Evolutionary conservation across 64 coral and sea anemone species (phyloP), one percentile per base, ranked within the genome.

Genomic region (Anthopleura sola): DNA sequence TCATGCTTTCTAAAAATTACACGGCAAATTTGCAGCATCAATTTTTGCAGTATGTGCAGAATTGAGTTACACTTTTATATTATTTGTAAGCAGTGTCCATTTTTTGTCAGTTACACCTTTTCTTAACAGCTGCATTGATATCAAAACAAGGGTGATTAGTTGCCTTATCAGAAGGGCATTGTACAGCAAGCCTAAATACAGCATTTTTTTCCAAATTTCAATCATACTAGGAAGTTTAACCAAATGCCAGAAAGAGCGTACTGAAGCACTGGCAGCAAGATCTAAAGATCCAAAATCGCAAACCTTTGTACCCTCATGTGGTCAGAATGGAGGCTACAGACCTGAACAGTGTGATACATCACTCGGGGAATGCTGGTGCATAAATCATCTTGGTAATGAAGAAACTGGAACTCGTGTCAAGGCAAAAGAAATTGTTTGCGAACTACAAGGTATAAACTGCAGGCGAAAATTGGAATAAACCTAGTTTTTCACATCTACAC

Each of bases 301-400:
- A 34, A 28, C 15, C 3, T 95, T 92, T 75, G 68, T 93, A 39
- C 94, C 91, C 23, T 60, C 34, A 18, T 97, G 91, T 37, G 87
- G 79, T 23, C 26, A 78, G 37, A 66, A 77, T 69, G 95, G 95
- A 24, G 91, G 95, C 39, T 93, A 97, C 75, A 40, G 78, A 75
- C 62, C 76, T 82, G 88, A 80, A 71, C 95, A 97, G 82, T 97
- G 95, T 77, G 49, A 90, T 58, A 38, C 36, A 21, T 75, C 87
- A 39, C 17, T 51, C 29, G 88, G 91, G 28, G 91, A 97, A 82
- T 97, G 95, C 60, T 97, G 91, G 95, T 97, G 95, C 82, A 91
- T 97, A 0, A 76, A 97, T 78, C 84, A 93, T 24, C 82, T 93
- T 71, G 95, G 91, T 15, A 84, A 36, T 38, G 95, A 97, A 80